Evolutionary conservation across 1,140 invertebrate species (phyloP).

Genomic region (Zaprionus nigranus): DNA sequence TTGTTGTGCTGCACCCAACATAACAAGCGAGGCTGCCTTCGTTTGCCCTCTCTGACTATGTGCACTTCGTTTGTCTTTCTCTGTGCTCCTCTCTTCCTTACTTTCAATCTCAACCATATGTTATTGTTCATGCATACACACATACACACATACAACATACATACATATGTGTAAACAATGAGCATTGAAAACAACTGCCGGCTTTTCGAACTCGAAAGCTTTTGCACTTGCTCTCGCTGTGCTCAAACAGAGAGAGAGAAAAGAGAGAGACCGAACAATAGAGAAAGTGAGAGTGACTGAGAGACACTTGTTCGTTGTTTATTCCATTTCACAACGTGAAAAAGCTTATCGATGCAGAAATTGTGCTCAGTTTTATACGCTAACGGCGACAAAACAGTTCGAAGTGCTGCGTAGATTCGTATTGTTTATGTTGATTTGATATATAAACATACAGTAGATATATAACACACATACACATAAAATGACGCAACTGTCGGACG

Average conservation of each 20-base stretch:
- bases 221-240: neutral
- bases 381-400: constrained; percentile 26
- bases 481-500: constrained; percentile 69
- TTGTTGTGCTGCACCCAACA: too few species aligned
- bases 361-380: constrained; percentile 15
- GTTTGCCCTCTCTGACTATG: too few species aligned
- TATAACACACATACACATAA: neutral
- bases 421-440: too few species aligned
- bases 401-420: neutral
- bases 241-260: neutral
- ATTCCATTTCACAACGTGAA: constrained; percentile 59
- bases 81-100: too few species aligned
- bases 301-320: neutral
- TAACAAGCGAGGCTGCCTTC: too few species aligned
- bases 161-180: neutral
- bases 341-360: constrained; percentile 3
- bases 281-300: neutral
- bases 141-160: too few species aligned
- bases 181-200: constrained; percentile 12
- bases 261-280: neutral
- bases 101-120: too few species aligned
- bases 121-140: neutral
- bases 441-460: too few species aligned
- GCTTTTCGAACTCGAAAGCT: constrained; percentile 63
- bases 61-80: too few species aligned